Evolutionary conservation across 2,797 vertebrate species (phyloP).

Genomic region (Pristis pectinata): DNA sequence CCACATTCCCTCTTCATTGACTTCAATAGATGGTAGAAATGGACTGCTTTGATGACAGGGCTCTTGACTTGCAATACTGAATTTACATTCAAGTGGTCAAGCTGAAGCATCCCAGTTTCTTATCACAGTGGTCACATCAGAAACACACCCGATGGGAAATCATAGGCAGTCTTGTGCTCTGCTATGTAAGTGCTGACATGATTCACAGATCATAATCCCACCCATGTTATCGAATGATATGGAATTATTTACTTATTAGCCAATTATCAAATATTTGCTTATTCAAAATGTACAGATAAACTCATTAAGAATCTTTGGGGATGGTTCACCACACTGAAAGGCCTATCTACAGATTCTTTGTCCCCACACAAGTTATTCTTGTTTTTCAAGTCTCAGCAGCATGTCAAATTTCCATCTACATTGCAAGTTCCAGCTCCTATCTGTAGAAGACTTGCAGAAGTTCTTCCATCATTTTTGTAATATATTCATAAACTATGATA

Average conservation of each 20-base stretch:
- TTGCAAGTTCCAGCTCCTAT: not conserved
- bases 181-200: not conserved
- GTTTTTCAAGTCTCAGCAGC: not conserved
- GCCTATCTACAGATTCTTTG: not conserved
- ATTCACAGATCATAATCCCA: not conserved
- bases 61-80: not conserved
- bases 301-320: not conserved
- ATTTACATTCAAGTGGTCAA: not conserved
- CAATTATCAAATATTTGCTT: not conserved
- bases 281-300: not conserved
- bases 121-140: not conserved
- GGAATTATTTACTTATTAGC: not conserved
- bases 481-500: not conserved
- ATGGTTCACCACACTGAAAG: not conserved
- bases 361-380: not conserved
- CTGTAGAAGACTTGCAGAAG: not conserved
- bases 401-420: not conserved
- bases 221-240: not conserved
- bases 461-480: not conserved
- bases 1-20: not conserved
- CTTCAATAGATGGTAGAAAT: not conserved
- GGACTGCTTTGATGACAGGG: not conserved
- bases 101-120: not conserved
- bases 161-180: not conserved
- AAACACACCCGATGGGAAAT: not conserved